These are phyloP conservation scores for Phaetusa simplex DNA, from an alignment of 2,113 vertebrate species.

Conservation along the genomic window DNA sequence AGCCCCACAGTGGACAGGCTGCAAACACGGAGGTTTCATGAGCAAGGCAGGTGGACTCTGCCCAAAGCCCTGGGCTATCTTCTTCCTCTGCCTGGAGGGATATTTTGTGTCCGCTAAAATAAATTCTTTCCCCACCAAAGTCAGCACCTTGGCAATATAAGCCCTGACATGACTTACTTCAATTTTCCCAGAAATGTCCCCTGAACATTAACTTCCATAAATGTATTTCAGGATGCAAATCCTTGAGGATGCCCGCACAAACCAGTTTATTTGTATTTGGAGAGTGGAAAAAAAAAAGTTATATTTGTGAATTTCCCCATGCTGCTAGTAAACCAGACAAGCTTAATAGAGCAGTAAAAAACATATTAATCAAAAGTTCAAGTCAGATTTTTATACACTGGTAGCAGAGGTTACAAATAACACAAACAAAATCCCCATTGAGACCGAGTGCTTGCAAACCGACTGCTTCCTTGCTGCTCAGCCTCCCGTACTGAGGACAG, in stretches of 20 bases:
- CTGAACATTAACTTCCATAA: constrained; percentile 18
- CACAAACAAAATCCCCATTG: background rate
- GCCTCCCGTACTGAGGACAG: background rate
- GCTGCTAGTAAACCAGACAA: constrained; percentile 28
- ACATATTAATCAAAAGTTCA: constrained; percentile 39
- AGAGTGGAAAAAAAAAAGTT: background rate
- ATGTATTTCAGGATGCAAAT: background rate
- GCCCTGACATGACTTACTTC: background rate
- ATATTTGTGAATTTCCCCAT: constrained; percentile 6
- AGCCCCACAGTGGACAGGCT: background rate
- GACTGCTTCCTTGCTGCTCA: background rate
- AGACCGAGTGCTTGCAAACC: background rate
- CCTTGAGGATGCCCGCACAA: constrained; percentile 8
- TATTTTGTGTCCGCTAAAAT: background rate
- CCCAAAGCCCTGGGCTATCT: background rate
- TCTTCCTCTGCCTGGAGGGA: background rate
- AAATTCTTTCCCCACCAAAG: background rate
- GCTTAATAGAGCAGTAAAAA: constrained; percentile 42
- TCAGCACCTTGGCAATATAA: background rate
- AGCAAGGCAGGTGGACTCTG: background rate
- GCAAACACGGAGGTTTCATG: background rate
- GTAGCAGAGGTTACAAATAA: background rate
- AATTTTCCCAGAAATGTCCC: background rate
- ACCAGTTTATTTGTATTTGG: constrained; percentile 14
- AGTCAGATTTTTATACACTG: background rate